Percentiles rank a stretch among this genome's conserved stretches.
Evolutionary conservation across 1,140 invertebrate species (phyloP).

Genomic region (Papilio machaon): DNA sequence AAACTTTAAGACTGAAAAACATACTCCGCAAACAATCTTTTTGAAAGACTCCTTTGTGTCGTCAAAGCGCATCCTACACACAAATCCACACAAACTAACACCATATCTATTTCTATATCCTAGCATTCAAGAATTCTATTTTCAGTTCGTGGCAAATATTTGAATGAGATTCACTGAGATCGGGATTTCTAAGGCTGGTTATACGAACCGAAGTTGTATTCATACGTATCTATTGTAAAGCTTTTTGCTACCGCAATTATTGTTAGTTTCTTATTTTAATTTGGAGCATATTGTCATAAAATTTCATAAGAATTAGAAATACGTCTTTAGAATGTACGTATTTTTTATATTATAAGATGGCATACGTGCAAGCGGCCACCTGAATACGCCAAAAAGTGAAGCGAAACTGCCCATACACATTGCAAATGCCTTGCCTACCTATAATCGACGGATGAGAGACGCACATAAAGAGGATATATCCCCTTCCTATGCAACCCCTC

Average conservation of each 20-base stretch:
- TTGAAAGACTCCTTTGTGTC: constrained; percentile 28
- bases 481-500: too few relatives aligned
- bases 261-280: not conserved
- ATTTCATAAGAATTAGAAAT: too few relatives aligned
- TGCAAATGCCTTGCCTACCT: too few relatives aligned
- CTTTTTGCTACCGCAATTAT: not conserved
- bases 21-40: constrained; percentile 3
- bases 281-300: not conserved
- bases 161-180: constrained; percentile 14
- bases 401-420: too few relatives aligned
- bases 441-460: too few relatives aligned
- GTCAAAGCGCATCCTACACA: not conserved
- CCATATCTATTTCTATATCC: not conserved
- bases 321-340: too few relatives aligned
- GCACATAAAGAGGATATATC: too few relatives aligned
- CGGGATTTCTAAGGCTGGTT: not conserved
- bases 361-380: too few relatives aligned
- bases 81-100: not conserved
- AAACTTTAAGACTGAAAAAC: not conserved
- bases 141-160: constrained; percentile 22
- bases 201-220: not conserved
- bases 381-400: too few relatives aligned
- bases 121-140: constrained; percentile 25
- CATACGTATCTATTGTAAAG: not conserved
- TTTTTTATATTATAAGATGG: too few relatives aligned